Evolutionary conservation across 2,888 invertebrate species (phyloP).

Genomic region (Pyrrhosoma nymphula): DNA sequence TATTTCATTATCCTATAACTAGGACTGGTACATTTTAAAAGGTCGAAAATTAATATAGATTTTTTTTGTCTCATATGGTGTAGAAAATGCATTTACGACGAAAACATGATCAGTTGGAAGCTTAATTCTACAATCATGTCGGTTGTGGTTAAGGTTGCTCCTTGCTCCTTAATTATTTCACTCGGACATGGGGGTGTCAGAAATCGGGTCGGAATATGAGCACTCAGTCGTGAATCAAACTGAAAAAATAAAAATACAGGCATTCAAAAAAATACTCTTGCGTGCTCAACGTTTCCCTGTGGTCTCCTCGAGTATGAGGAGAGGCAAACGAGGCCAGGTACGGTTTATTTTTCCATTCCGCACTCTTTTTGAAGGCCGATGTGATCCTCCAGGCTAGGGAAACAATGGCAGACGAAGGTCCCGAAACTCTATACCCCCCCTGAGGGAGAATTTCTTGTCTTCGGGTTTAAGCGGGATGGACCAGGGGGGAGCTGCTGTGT

Average conservation of each 20-base stretch:
- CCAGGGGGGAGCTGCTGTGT: not conserved
- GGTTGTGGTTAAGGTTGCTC: not conserved
- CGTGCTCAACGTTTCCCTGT: not conserved
- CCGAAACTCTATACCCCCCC: conserved; percentile 37
- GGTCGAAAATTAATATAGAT: too few relatives aligned
- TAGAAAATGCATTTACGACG: too few relatives aligned
- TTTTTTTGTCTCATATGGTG: too few relatives aligned
- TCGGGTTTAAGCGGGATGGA: not conserved
- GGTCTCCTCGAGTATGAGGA: not conserved
- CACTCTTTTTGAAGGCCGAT: not conserved
- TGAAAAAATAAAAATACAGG: not conserved
- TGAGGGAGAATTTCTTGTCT: not conserved
- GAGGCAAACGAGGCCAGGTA: not conserved
- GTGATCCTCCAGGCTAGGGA: not conserved
- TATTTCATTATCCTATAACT: too few relatives aligned
- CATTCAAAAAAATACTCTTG: not conserved
- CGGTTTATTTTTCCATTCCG: not conserved
- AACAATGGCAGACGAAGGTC: not conserved
- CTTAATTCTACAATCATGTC: not conserved
- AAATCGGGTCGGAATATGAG: not conserved
- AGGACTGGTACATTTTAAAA: too few relatives aligned
- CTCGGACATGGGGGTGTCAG: not conserved
- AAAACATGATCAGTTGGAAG: too few relatives aligned
- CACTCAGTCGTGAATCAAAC: not conserved
- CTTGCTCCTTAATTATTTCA: not conserved